These are phyloP conservation scores for Sycophila texana DNA, from an alignment of 2,888 invertebrate species.

Conservation along the genomic window DNA sequence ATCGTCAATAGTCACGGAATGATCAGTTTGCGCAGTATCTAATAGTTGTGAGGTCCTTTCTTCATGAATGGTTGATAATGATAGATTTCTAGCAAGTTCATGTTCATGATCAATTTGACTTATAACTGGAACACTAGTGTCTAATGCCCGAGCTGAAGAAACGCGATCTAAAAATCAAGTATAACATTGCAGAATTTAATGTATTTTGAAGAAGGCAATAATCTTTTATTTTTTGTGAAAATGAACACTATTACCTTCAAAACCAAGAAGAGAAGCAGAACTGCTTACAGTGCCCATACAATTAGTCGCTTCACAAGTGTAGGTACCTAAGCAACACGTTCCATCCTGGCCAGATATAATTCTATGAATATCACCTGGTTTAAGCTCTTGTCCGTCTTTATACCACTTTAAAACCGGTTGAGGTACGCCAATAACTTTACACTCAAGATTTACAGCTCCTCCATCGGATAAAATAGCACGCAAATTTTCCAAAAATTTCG, in stretches of 20 bases:
- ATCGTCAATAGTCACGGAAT: slow-evolving; percentile 85
- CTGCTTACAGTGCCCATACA: slow-evolving; percentile 94
- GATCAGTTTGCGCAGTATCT: slow-evolving; percentile 86
- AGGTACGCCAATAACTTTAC: slow-evolving; percentile 94
- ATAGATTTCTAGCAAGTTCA: slow-evolving; percentile 85
- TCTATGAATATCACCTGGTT: slow-evolving; percentile 93
- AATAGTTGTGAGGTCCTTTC: slow-evolving; percentile 92
- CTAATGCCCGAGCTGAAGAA: slow-evolving; percentile 30
- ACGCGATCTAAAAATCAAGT: slow-evolving; percentile 46
- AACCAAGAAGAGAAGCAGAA: slow-evolving; percentile 90
- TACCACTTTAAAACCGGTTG: slow-evolving; percentile 94
- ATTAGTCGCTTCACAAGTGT: slow-evolving; percentile 92
- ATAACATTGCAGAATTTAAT: background rate
- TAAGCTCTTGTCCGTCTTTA: slow-evolving; percentile 91
- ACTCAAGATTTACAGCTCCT: slow-evolving; percentile 93
- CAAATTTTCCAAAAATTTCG: slow-evolving; percentile 89
- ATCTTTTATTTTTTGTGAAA: no score
- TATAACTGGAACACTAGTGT: slow-evolving; percentile 31
- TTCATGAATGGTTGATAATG: slow-evolving; percentile 92
- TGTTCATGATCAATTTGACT: slow-evolving; percentile 74
- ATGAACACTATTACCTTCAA: slow-evolving; percentile 81
- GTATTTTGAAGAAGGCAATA: no score
- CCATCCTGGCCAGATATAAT: slow-evolving; percentile 94
- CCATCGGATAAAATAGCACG: slow-evolving; percentile 91
- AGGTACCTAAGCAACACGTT: slow-evolving; percentile 91